phyloP scores from a whole-genome alignment of 64 coral and sea anemone species.

The Actinia equina region DNA sequence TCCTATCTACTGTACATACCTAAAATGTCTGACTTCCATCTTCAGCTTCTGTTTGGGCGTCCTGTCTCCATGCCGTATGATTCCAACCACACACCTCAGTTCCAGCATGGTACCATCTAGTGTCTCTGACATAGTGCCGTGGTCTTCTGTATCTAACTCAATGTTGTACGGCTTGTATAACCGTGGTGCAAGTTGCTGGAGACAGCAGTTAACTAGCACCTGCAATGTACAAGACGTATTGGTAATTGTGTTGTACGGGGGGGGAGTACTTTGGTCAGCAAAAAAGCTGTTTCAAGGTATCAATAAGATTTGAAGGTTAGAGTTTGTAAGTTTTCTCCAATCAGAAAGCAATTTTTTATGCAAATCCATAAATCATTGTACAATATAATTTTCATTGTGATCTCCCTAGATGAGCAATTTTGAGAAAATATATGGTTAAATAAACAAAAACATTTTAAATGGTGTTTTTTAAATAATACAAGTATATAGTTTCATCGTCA shows the following conservation, averaged over 20 bases:
- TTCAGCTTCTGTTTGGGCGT: slow-evolving; percentile 99
- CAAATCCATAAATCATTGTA: too few species aligned
- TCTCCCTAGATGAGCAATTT: too few species aligned
- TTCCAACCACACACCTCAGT: slow-evolving; percentile 84
- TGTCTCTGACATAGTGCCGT: slow-evolving; percentile 25
- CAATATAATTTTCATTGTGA: too few species aligned
- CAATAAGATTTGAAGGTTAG: too few species aligned
- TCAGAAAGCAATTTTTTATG: too few species aligned
- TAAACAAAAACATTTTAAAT: too few species aligned
- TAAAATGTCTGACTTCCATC: slow-evolving; percentile 94
- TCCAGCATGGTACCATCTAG: slow-evolving; percentile 73
- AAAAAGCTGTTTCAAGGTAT: too few species aligned
- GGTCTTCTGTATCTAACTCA: slow-evolving; percentile 51
- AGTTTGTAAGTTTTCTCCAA: too few species aligned
- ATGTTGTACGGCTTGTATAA: slow-evolving; percentile 70
- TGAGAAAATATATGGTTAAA: too few species aligned
- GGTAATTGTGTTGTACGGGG: too few species aligned
- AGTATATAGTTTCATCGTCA: not conserved
- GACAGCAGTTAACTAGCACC: slow-evolving; percentile 68
- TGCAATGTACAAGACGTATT: not conserved
- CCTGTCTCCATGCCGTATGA: slow-evolving; percentile 94
- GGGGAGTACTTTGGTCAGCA: too few species aligned
- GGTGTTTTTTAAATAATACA: too few species aligned
- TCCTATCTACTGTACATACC: slow-evolving; percentile 21
- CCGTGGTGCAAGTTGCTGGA: slow-evolving; percentile 81